Conservation (phyloP, 2,888 invertebrate species). For the Luperina testacea region DNA sequence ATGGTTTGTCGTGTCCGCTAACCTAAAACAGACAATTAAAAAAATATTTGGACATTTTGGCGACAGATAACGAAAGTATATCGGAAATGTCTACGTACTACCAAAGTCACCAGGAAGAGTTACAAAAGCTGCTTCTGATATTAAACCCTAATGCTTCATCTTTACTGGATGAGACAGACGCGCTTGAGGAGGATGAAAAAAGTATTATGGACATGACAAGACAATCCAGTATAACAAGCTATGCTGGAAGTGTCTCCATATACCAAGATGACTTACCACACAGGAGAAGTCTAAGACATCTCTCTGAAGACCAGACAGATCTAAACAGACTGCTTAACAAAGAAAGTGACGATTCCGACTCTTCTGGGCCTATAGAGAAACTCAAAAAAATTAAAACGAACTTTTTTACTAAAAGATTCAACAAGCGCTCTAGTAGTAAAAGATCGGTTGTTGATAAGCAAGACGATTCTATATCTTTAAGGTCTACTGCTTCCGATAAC, state of each 20-base stretch:
- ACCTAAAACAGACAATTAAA: constrained; percentile 85
- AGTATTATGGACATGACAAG: constrained; percentile 73
- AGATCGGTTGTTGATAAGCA: constrained; percentile 84
- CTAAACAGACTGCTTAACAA: constrained; percentile 87
- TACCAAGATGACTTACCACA: constrained; percentile 83
- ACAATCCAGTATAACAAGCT: constrained; percentile 79
- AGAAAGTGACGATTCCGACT: constrained; percentile 86
- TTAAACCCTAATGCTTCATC: constrained; percentile 83
- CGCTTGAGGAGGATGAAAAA: constrained; percentile 82
- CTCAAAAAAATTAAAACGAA: constrained; percentile 91
- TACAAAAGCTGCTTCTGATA: constrained; percentile 81
- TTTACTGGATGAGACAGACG: constrained; percentile 82
- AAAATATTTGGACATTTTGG: constrained; percentile 91
- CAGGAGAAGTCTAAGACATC: constrained; percentile 81
- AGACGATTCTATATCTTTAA: constrained; percentile 88
- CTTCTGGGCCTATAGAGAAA: constrained; percentile 86
- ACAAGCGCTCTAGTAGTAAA: constrained; percentile 83
- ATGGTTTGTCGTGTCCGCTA: constrained; percentile 86
- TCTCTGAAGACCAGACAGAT: constrained; percentile 85
- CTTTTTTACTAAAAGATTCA: constrained; percentile 91
- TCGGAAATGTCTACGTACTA: constrained; percentile 85
- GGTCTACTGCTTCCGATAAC: constrained; percentile 87
- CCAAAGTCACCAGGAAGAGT: constrained; percentile 83
- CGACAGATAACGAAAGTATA: constrained; percentile 85
- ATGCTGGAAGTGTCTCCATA: constrained; percentile 80